A percentile compares a stretch with the other conserved stretches of the same genome.
phyloP scores from a whole-genome alignment of 2,797 vertebrate species.

The Gymnothorax reevesii region DNA sequence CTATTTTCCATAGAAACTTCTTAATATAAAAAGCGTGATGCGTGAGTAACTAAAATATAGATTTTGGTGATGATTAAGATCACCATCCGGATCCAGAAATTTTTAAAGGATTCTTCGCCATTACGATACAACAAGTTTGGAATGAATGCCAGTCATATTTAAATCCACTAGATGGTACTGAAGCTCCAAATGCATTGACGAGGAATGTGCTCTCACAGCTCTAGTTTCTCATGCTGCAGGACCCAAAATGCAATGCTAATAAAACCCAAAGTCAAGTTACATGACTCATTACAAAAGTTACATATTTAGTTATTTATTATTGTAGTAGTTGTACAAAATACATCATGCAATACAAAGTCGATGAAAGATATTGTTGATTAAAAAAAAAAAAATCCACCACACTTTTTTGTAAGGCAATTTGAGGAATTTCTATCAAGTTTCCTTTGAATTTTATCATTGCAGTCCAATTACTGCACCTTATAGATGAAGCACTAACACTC shows the following conservation, averaged over 20 bases:
- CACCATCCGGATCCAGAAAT: too few relatives aligned
- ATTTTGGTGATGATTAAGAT: too few relatives aligned
- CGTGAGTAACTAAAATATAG: too few relatives aligned
- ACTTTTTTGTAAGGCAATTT: background rate
- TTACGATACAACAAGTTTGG: too few relatives aligned
- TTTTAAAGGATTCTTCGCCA: too few relatives aligned
- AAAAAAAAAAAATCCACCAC: too few relatives aligned
- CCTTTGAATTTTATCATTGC: background rate
- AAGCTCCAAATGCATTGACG: too few relatives aligned
- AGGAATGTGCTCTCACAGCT: background rate
- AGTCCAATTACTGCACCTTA: background rate
- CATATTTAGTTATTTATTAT: slow-evolving; percentile 48
- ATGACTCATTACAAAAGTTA: slow-evolving; percentile 15
- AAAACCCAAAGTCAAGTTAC: background rate
- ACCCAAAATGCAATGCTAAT: background rate
- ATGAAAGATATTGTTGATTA: background rate
- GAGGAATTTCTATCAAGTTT: background rate
- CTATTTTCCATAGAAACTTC: too few relatives aligned
- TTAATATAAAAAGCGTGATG: too few relatives aligned
- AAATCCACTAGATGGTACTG: too few relatives aligned
- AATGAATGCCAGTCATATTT: too few relatives aligned
- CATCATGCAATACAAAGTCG: background rate
- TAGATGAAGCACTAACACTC: background rate
- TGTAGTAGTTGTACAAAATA: slow-evolving; percentile 22
- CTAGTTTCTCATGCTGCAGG: background rate